These are phyloP conservation scores for Oxystoma pomonae DNA, from an alignment of 2,888 invertebrate species.

Conservation along the genomic window DNA sequence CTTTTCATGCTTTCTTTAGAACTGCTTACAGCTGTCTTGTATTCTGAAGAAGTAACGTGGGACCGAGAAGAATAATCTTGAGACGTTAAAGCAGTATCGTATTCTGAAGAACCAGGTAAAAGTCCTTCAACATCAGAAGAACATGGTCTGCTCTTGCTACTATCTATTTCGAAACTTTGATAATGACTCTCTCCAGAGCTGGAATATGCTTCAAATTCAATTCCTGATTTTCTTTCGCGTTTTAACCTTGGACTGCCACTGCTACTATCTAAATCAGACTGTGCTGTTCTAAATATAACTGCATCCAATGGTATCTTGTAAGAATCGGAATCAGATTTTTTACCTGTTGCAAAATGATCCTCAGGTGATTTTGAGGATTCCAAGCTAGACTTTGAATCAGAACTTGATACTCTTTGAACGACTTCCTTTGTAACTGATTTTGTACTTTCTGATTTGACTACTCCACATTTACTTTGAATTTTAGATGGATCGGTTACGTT, in stretches of 20 bases:
- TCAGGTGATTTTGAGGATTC: constrained; percentile 52
- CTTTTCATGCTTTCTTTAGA: constrained; percentile 89
- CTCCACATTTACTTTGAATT: constrained; percentile 24
- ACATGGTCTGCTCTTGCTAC: constrained; percentile 68
- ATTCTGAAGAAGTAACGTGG: constrained; percentile 75
- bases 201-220: constrained; percentile 76
- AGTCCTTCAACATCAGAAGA: constrained; percentile 86
- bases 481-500: constrained; percentile 18
- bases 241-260: constrained; percentile 43
- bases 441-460: constrained; percentile 22
- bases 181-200: constrained; percentile 88
- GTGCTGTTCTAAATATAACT: constrained; percentile 43
- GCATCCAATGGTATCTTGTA: constrained; percentile 36
- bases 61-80: constrained; percentile 71
- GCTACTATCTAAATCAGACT: constrained; percentile 44
- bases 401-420: constrained; percentile 45
- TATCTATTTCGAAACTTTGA: constrained; percentile 80
- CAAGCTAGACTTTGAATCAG: constrained; percentile 49
- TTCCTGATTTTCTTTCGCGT: constrained; percentile 67
- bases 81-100: constrained; percentile 80
- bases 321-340: constrained; percentile 36
- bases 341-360: constrained; percentile 34
- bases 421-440: constrained; percentile 32
- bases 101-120: constrained; percentile 76
- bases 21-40: constrained; percentile 81